A percentile compares a stretch with the other conserved stretches of the same genome.
Evolutionary conservation across 2,113 vertebrate genomes (phyloP).

Genomic region (Origma solitaria): DNA sequence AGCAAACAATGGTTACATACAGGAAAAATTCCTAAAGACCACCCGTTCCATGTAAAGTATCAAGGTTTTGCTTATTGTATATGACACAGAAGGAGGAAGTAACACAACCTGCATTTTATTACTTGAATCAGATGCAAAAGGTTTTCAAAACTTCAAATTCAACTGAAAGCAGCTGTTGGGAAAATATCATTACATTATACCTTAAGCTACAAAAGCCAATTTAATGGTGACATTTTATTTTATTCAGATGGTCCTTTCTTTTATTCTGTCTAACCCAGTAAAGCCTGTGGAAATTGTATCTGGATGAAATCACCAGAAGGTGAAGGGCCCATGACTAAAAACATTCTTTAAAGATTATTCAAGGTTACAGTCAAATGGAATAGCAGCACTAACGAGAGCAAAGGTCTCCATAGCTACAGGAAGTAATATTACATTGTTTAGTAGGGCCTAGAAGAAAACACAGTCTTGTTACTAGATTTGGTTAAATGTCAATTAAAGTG

Average conservation of each 20-base stretch:
- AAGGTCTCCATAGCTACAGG: conserved; percentile 58
- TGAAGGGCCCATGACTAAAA: conserved; percentile 73
- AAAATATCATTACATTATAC: conserved; percentile 74
- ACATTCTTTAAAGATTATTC: conserved; percentile 75
- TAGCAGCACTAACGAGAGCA: conserved; percentile 63
- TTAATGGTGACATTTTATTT: conserved; percentile 81
- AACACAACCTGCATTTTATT: conserved; percentile 74
- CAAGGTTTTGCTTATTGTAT: conserved; percentile 56
- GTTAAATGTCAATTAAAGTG: not conserved
- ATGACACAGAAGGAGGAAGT: conserved; percentile 69
- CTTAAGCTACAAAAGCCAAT: conserved; percentile 75
- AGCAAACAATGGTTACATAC: conserved; percentile 44
- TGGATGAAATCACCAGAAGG: conserved; percentile 77
- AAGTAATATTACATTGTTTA: conserved; percentile 52
- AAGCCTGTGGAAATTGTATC: conserved; percentile 72
- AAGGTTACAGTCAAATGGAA: conserved; percentile 57
- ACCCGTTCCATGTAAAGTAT: conserved; percentile 33
- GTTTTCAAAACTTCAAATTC: conserved; percentile 70
- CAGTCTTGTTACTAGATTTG: not conserved
- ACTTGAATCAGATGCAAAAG: conserved; percentile 69
- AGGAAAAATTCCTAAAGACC: conserved; percentile 44
- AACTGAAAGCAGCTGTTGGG: conserved; percentile 77
- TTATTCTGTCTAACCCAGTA: conserved; percentile 70
- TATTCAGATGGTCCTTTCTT: conserved; percentile 74
- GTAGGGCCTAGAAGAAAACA: not conserved